Conservation (phyloP, 2,888 invertebrate species). For the Fragum sueziense region DNA sequence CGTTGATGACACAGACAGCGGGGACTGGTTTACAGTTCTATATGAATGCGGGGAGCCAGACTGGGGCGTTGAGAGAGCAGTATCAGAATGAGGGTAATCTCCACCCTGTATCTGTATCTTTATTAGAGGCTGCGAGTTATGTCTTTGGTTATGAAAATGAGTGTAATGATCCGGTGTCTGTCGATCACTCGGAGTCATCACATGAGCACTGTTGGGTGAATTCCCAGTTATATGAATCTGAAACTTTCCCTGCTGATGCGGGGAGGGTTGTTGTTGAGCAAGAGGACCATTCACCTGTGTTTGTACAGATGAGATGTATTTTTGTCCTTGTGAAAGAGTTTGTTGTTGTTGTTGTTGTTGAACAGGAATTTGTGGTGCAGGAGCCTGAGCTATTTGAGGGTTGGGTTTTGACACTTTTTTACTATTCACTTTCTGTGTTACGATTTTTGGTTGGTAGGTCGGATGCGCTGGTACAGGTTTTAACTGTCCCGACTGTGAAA, state of each 20-base stretch:
- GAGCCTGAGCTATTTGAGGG: constrained; percentile 97
- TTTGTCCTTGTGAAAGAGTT: constrained; percentile 51
- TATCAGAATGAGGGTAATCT: constrained; percentile 59
- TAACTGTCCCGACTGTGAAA: constrained; percentile 47
- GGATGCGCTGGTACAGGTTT: constrained; percentile 90
- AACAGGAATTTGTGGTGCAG: constrained; percentile 85
- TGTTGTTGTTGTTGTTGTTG: constrained; percentile 22
- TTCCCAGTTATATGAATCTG: constrained; percentile 67
- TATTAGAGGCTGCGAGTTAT: constrained; percentile 31
- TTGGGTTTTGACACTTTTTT: constrained; percentile 97
- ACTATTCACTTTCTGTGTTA: constrained; percentile 98
- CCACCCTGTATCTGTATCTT: constrained; percentile 41
- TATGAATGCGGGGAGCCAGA: constrained; percentile 80
- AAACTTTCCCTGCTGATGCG: constrained; percentile 54
- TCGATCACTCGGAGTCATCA: constrained; percentile 50
- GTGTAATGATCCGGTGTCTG: constrained; percentile 83
- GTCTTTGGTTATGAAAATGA: constrained; percentile 27
- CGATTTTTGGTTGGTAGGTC: constrained; percentile 94
- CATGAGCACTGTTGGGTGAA: constrained; percentile 45
- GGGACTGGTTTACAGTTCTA: constrained; percentile 80
- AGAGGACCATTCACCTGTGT: constrained; percentile 77
- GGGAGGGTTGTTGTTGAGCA: constrained; percentile 40
- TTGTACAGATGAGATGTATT: constrained; percentile 78
- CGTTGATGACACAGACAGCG: constrained; percentile 81
- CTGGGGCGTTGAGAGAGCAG: constrained; percentile 74